Evolutionary conservation across 2,888 invertebrate species (phyloP), one percentile per base, ranked within the genome.

Genomic region (Chaitophorus viminalis): DNA sequence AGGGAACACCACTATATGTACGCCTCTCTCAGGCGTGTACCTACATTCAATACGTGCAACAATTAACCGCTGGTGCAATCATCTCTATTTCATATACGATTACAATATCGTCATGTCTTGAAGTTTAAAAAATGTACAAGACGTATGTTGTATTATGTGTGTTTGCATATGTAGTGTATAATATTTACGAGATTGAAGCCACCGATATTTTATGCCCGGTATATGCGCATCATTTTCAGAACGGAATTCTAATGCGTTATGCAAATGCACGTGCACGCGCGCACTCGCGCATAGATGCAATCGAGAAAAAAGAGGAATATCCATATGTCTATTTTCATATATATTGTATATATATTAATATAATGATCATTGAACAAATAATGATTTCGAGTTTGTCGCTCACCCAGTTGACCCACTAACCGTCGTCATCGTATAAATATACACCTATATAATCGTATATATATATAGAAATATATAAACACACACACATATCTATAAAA

Each of bases 321-420:
- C 46, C 31, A 21, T 60, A 70, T 18, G 60, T 5, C 60, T 25
- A 25, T 25, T 65, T 60, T 8, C 1, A 39, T 65, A 29, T 39
- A 39, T 65, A 68, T 82, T 60, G n/a, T 60, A 60, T 65, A 79
- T 65, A 68, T 70, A 70, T 29, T 31, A 70, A 31, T 70, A 70
- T 70, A 70, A 72, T 36, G 33, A 74, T 36, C 33, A 74, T 74
- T n/a, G 29, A 75, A 75, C 83, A 29, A 39, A 83, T 60, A 75
- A 60, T 65, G 46, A 84, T 84, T 84, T 83, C 74, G 60, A 83
- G 82, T 76, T 75, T 60, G 75, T 84, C 84, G 39, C 21, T 65
- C 65, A 65, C 84, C 74, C 65, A 76, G 65, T 76, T 84, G 84
- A 76, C 84, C 84, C 84, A 84, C 84, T 84, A 84, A 84, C 83